phyloP scores from a whole-genome alignment of 2,888 invertebrate genomes.

The Scrobipalpa costella region DNA sequence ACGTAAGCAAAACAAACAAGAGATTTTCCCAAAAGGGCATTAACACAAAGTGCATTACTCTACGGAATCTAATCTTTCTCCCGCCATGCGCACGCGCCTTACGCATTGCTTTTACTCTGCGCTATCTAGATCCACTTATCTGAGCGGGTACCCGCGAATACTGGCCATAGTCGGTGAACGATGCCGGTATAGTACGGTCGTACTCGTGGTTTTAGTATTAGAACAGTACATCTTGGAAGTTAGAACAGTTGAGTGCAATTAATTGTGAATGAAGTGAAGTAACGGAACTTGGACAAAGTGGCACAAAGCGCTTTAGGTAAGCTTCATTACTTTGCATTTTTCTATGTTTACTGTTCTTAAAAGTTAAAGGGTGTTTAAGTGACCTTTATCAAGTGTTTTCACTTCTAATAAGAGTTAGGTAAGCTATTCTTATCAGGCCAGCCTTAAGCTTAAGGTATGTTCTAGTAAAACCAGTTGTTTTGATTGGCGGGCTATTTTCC shows the following conservation, averaged over 20 bases:
- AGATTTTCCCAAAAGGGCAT: background rate
- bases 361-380: conserved; percentile 8
- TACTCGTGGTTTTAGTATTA: conserved; percentile 31
- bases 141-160: conserved; percentile 54
- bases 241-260: conserved; percentile 44
- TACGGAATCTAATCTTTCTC: conserved; percentile 6
- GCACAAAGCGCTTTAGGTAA: conserved; percentile 4
- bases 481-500: background rate
- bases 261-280: conserved; percentile 42
- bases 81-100: conserved; percentile 44
- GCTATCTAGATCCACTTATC: conserved; percentile 75
- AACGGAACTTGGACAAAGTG: conserved; percentile 31
- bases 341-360: background rate
- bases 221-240: conserved; percentile 33
- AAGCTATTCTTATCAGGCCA: conserved; percentile 11
- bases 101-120: conserved; percentile 66
- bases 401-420: conserved; percentile 22
- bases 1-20: background rate
- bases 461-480: conserved; percentile 12
- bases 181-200: conserved; percentile 61
- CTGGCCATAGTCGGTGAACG: conserved; percentile 56
- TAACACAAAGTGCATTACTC: conserved; percentile 11
- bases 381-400: background rate
- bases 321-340: background rate
- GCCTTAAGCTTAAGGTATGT: conserved; percentile 7